These are phyloP conservation scores for Drosophila sordidapex DNA, from an alignment of 2,888 invertebrate genomes.

Conservation along the genomic window DNA sequence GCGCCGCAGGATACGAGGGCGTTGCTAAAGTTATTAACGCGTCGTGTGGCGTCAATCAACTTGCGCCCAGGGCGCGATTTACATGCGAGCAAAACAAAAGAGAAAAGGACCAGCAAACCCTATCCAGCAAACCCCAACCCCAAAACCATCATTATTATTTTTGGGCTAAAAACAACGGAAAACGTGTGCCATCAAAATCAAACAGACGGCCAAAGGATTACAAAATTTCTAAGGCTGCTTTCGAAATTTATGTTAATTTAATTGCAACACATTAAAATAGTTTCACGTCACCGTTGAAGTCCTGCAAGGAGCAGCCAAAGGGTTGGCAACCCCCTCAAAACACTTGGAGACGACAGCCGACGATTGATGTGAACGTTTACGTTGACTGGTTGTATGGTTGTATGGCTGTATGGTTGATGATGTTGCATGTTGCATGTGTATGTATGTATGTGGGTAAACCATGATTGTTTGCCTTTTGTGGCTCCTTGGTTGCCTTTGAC, in stretches of 20 bases:
- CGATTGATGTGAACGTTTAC: constrained; percentile 53
- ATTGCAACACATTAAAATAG: constrained; percentile 80
- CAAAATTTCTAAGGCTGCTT: constrained; percentile 43
- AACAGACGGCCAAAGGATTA: constrained; percentile 58
- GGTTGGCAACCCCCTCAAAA: constrained; percentile 35
- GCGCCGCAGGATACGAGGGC: constrained; percentile 68
- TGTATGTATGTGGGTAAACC: constrained; percentile 28
- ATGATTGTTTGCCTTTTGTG: constrained; percentile 66
- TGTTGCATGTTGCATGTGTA: constrained; percentile 14
- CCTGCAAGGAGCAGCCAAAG: constrained; percentile 50
- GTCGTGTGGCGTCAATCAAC: constrained; percentile 81
- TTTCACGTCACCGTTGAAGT: constrained; percentile 64
- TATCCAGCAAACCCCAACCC: not conserved
- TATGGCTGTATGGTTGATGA: constrained; percentile 1
- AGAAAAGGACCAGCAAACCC: constrained; percentile 11
- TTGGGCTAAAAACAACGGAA: constrained; percentile 68
- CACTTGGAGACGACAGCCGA: constrained; percentile 54
- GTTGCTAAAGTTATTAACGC: constrained; percentile 79
- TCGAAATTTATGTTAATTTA: constrained; percentile 77
- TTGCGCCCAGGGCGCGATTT: constrained; percentile 60
- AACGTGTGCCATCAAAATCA: constrained; percentile 57
- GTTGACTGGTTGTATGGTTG: constrained; percentile 12
- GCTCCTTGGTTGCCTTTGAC: constrained; percentile 69
- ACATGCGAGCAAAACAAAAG: constrained; percentile 52
- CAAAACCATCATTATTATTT: constrained; percentile 20